Base-by-base conservation (phyloP, 2,113 vertebrate species). In the Galemys pyrenaicus region DNA sequence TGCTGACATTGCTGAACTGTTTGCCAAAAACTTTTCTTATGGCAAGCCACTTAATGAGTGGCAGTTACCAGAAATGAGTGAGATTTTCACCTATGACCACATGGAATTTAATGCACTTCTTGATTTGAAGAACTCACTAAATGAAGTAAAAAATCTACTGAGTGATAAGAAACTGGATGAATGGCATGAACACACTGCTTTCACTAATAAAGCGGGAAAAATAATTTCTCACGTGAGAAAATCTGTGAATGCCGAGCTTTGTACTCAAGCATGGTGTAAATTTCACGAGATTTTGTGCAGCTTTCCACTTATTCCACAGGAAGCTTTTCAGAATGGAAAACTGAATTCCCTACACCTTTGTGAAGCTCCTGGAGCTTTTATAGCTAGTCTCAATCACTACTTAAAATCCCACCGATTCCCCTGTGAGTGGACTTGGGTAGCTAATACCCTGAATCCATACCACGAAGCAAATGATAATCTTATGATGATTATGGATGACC, bases 241-340 rank as follows among this genome's bases (percentile, higher is more conserved):
- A 35, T 97, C 96, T 1, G 94, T 98, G 91, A 99, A 99, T 2
- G 99, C 99, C 0, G 99, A 99, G 96, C 98, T 99, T 58, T 99
- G 99, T 94, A 99, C 99, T 30, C 99, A 99, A 95, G 99, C 99
- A 0, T 99, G 99, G 99, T 99, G 99, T 95, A 99, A 99, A 94
- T 99, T 99, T 95, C 99, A 99, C 12, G 99, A 99, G 98, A 99
- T 99, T 85, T 89, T 99, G 64, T 98, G 99, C 46, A 98, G 96
- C 30, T 99, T 99, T 86, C 74, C 95, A 15, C 97, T 99, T 86
- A 97, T 99, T 19, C 98, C 99, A 0, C 89, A 97, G 1, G 98
- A 98, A 87, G 98, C 99, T 22, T 98, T 99, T 94, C 98, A 96
- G 32, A 98, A 89, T 0, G 96, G 98, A 32, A 98, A 99, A 85